Evolutionary conservation across 2,888 invertebrate species (phyloP).

Genomic region (Crocallis elinguaria): DNA sequence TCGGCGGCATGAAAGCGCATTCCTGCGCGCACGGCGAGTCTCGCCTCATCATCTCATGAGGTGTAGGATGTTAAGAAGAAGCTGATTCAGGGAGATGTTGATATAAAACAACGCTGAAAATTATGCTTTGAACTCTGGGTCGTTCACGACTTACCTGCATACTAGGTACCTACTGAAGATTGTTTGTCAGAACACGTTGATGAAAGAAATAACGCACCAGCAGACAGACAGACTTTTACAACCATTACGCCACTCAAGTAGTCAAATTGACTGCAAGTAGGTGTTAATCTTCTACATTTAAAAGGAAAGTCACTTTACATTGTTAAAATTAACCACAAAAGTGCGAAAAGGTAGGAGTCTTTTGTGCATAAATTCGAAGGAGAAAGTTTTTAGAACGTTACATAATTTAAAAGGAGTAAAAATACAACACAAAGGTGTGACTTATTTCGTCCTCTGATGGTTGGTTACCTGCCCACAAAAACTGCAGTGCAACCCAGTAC

Average conservation of each 20-base stretch:
- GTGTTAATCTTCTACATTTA: slow-evolving; percentile 1
- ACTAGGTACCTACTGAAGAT: too few relatives aligned
- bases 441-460: too few relatives aligned
- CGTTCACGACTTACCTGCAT: too few relatives aligned
- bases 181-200: too few relatives aligned
- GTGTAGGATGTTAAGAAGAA: neutral
- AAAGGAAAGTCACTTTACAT: slow-evolving; percentile 3
- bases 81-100: neutral
- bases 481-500: too few relatives aligned
- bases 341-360: slow-evolving; percentile 2
- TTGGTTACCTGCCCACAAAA: too few relatives aligned
- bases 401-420: too few relatives aligned
- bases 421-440: too few relatives aligned
- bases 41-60: slow-evolving; percentile 14
- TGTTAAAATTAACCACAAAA: neutral
- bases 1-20: slow-evolving; percentile 61
- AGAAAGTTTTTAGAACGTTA: slow-evolving; percentile 4
- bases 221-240: neutral
- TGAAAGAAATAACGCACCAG: neutral
- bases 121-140: too few relatives aligned
- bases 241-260: neutral
- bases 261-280: neutral
- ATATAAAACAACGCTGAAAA: neutral
- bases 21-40: slow-evolving; percentile 43
- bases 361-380: slow-evolving; percentile 8